Evolutionary conservation across 2,113 vertebrate genomes (phyloP), one percentile per base, ranked within the genome.

Genomic region (Todiramphus saurophagus): DNA sequence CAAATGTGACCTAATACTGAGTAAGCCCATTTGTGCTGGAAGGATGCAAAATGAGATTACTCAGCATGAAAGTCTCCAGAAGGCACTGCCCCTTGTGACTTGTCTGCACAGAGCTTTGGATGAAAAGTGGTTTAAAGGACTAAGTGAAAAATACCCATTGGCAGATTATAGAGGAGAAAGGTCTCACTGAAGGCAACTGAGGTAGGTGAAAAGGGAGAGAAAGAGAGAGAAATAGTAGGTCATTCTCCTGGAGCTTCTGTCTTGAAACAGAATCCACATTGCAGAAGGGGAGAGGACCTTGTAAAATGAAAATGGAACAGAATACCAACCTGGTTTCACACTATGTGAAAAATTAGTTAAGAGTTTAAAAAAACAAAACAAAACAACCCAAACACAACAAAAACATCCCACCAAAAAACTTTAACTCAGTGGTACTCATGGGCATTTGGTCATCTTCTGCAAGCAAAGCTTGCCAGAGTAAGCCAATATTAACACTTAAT

Each of bases 1-100:
- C 24, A 78, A 89, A 92, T 84, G 79, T 91, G 74, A 95, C 68
- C 86, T 69, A 37, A 90, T 60, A 89, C 60, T 55, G 78, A 77
- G 16, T 33, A 83, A 94, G 51, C 62, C 74, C 55, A 66, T 85
- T 68, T 88, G 67, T 76, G 46, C 60, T 87, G 84, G 80, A 56
- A 68, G 79, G 80, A 89, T 16, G 85, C 48, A 86, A 74, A 91
- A 86, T 77, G 68, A 79, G 82, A 91, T 85, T 84, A 90, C 35
- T 96, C 53, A 66, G 50, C 67, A 86, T 6, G 58, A 74, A 62
- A 14, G 20, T 25, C 27, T 75, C 48, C 91, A 85, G 69, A 46
- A 83, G 81, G 69, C 66, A 69, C 10, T 50, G 66, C 51, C 90
- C 59, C 73, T 62, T 63, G 60, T 51, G 96, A 76, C 55, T 90